Evolutionary conservation across 2,113 vertebrate species (phyloP).

Genomic region (Plestiodon gilberti): DNA sequence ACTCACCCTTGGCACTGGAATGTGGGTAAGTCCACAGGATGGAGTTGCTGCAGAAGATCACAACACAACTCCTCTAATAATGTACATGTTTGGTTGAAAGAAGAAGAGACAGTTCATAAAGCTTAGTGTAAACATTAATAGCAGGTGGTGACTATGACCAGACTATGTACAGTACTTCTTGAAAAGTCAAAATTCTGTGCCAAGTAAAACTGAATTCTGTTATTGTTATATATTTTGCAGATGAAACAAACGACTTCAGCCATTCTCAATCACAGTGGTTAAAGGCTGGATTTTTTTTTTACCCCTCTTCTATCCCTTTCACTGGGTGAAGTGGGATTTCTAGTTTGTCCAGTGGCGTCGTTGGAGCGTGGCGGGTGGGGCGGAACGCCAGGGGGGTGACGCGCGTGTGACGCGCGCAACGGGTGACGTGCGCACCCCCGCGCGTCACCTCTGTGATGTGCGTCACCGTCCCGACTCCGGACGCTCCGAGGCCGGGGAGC

Average conservation of each 20-base stretch:
- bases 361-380: no score
- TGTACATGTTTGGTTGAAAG: not conserved
- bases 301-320: not conserved
- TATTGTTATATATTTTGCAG: no score
- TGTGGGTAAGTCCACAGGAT: not conserved
- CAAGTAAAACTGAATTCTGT: no score
- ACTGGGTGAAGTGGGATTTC: not conserved
- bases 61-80: conserved; percentile 10
- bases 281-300: not conserved
- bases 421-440: no score
- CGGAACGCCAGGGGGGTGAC: no score
- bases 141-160: not conserved
- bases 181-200: no score
- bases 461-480: no score
- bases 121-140: conserved; percentile 41
- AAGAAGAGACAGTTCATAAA: conserved; percentile 20
- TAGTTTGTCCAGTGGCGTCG: no score
- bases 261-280: not conserved
- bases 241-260: not conserved
- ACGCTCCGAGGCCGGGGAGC: no score
- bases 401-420: no score
- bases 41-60: not conserved
- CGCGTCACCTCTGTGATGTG: no score
- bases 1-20: not conserved
- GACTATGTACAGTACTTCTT: not conserved